Evolutionary conservation across 2,797 vertebrate genomes (phyloP).

Genomic region (Phoebastria nigripes): DNA sequence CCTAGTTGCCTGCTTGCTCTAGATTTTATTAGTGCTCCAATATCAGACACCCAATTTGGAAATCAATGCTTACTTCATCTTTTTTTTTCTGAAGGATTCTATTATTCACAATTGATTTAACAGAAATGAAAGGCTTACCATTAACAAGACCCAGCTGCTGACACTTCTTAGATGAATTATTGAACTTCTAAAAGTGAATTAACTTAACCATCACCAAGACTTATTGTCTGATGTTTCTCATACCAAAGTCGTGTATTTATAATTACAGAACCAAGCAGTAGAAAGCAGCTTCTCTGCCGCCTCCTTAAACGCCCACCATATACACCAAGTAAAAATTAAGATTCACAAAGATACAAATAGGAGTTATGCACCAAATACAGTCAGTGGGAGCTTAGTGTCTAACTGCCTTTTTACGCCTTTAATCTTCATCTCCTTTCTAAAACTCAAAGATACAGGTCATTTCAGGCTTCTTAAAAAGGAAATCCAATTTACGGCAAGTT

Average conservation of each 20-base stretch:
- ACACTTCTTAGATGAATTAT: constrained; percentile 82
- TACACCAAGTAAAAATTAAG: not conserved
- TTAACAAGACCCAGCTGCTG: constrained; percentile 79
- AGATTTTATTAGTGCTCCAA: constrained; percentile 77
- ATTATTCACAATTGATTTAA: constrained; percentile 85
- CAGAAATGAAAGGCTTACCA: constrained; percentile 80
- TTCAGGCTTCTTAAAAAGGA: constrained; percentile 6
- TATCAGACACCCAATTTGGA: constrained; percentile 78
- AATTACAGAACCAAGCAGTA: constrained; percentile 69
- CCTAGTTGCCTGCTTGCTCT: constrained; percentile 71
- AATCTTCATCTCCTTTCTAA: not conserved
- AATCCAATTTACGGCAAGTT: constrained; percentile 3
- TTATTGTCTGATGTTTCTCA: constrained; percentile 71
- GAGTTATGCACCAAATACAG: not conserved
- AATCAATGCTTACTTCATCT: constrained; percentile 86
- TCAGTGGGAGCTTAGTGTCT: not conserved
- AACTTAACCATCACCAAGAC: constrained; percentile 79
- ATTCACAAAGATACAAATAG: not conserved
- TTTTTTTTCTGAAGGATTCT: constrained; percentile 80
- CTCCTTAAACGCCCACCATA: not conserved
- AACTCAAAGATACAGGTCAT: not conserved
- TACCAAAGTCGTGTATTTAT: constrained; percentile 67
- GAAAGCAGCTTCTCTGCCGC: not conserved
- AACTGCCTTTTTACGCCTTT: not conserved
- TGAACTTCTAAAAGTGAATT: constrained; percentile 82